Base-by-base conservation (phyloP, 2,888 invertebrate genomes). In the Tubulanus polymorphus region DNA sequence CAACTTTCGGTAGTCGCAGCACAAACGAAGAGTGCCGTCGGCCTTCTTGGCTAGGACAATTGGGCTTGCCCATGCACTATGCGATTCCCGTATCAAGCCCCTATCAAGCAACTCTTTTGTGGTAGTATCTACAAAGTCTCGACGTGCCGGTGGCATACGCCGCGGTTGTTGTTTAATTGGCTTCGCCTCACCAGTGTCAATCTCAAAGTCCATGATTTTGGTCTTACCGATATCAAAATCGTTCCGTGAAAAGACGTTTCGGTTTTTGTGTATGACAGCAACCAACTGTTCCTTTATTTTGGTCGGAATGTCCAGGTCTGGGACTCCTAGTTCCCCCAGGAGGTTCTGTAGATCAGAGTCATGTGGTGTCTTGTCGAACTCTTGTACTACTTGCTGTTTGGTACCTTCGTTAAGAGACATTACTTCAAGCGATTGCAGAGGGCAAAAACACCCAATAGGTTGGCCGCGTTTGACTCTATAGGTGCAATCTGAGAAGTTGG, bases 1-100 rank as follows among this genome's bases (percentile, higher is more conserved):
- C 1, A 71, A 32, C 3, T 46, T 12, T 15, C 65, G 37, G 23
- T 45, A 51, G 26, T 51, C 51, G 3, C 25, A 37, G 41, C 51
- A 51, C 10, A 26, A 15, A 23, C 51, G 3, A 5, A 37, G 3
- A 3, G 51, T 37, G 12, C 51, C 27, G 27, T 51, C 51, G 15
- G 35, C 41, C 37, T 51, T 51, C 3, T 41, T 5, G 3, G 41
- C 51, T 15, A 51, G 27, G 23, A 51, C 37, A 18, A 51, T 23
- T 3, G 41, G 35, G n/a, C 32, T 30, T 12, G 51, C 51, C 51
- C 51, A 51, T 23, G 37, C 25, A 15, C 20, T 20, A 32, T 12
- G 35, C 3, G 37, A 51, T 10, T 30, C 32, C n/a, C 51, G 20
- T 15, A 37, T 32, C n/a, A 37, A 25, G 3, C 51, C 51, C 23